Base-by-base conservation (phyloP, 37 sponge, comb jelly and placozoan genomes). In the Agelas oroides region DNA sequence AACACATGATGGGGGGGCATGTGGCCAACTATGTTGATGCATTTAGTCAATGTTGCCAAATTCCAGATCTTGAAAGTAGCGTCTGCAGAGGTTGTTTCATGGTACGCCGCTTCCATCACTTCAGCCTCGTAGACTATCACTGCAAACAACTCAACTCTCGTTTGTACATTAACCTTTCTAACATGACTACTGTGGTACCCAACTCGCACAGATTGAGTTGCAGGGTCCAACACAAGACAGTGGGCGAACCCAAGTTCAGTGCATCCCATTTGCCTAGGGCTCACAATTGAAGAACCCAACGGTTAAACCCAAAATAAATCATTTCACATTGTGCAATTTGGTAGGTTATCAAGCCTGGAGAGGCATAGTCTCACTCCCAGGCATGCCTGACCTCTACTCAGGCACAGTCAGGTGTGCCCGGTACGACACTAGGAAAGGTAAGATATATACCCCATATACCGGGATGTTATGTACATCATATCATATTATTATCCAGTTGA, bases 111-210 rank as follows among this genome's bases (percentile, higher is more conserved):
- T 19, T 70, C 86, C 1, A 78, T 39, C 1, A 86, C 65, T 21
- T 82, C 77, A 28, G 75, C 79, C 33, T 65, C 34, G 79, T 89
- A 87, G 11, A 69, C 58, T 58, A 73, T 93, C 16, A 41, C 53
- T 0, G 86, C 60, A 67, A 83, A 83, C 38, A 79, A 37, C 36
- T 71, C 71, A 20, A 32, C 75, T 27, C 82, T 86, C 1, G 84
- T 82, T 36, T 80, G 77, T 38, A 73, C 27, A 40, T 90, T 73
- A 56, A 81, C 89, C 69, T 70, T 34, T 37, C 89, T 75, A 21
- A 95, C 90, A 25, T 66, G 71, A 2, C 95, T 92, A 61, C 78
- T 67, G 59, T 89, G 89, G 68, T 95, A 92, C 18, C 95, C 95
- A 31, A 70, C 90, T 1, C 76, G 65, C 1, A 95, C 65, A 3